Conservation (phyloP, 2,797 vertebrate species). For the Pangasius larnaudii region DNA sequence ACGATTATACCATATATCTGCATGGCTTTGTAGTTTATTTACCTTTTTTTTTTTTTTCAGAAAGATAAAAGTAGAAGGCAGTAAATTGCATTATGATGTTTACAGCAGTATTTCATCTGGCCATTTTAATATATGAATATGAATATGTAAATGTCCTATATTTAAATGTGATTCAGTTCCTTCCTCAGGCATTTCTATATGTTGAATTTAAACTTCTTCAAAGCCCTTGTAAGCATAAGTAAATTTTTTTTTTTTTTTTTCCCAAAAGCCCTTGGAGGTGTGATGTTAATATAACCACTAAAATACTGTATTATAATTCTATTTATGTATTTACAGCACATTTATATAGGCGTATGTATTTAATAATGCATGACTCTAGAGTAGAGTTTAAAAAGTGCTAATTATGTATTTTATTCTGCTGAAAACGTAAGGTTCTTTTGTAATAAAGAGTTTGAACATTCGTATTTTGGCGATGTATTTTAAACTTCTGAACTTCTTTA, state of each 20-base stretch:
- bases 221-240: constrained; percentile 80
- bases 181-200: constrained; percentile 13
- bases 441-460: constrained; percentile 4
- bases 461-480: neutral
- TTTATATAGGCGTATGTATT: constrained; percentile 29
- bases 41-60: neutral
- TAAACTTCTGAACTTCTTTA: neutral
- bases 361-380: constrained; percentile 31
- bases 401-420: neutral
- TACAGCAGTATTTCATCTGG: constrained; percentile 31
- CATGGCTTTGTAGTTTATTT: constrained; percentile 37
- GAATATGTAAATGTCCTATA: constrained; percentile 30
- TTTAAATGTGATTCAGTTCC: neutral
- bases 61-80: constrained; percentile 37
- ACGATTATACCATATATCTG: neutral
- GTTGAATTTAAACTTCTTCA: constrained; percentile 68
- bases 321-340: constrained; percentile 48
- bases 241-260: constrained; percentile 49
- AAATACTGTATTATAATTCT: constrained; percentile 41
- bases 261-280: constrained; percentile 73
- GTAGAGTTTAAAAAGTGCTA: constrained; percentile 31
- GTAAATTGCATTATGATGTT: constrained; percentile 34
- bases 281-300: constrained; percentile 50
- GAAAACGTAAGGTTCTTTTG: neutral
- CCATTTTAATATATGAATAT: constrained; percentile 33